These are phyloP conservation scores for Staurois parvus DNA, from an alignment of 2,797 vertebrate genomes.

Conservation along the genomic window DNA sequence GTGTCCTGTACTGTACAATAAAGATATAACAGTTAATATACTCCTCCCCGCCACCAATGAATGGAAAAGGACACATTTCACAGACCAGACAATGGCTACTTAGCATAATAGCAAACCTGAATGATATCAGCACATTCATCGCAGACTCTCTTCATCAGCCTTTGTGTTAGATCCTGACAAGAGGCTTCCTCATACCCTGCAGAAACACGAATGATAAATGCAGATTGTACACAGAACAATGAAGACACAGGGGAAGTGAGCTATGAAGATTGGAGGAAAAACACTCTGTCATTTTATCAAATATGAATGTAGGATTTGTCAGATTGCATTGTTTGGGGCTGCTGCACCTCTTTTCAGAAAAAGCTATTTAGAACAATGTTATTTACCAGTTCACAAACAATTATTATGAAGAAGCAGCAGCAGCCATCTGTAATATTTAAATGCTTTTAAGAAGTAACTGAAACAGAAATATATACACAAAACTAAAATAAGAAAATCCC, in stretches of 20 bases:
- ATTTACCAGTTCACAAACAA: neutral
- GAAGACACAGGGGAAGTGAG: neutral
- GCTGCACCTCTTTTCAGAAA: neutral
- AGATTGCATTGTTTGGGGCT: neutral
- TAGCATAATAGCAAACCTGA: slow-evolving; percentile 75
- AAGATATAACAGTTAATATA: too few species aligned
- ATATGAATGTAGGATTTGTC: neutral
- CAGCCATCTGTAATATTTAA: too few species aligned
- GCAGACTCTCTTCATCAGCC: slow-evolving; percentile 78
- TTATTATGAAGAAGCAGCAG: neutral
- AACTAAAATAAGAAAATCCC: too few species aligned
- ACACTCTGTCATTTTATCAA: neutral
- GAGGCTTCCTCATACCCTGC: slow-evolving; percentile 73
- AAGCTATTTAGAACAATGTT: neutral
- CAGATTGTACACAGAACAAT: neutral
- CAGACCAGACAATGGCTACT: neutral
- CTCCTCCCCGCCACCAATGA: too few species aligned
- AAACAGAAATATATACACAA: too few species aligned
- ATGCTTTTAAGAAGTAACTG: too few species aligned
- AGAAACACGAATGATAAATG: neutral
- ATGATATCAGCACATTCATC: slow-evolving; percentile 82
- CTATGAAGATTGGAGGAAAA: too few species aligned
- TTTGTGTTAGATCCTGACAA: slow-evolving; percentile 75
- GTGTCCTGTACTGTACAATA: too few species aligned
- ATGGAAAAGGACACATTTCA: too few species aligned